Evolutionary conservation across 2,797 vertebrate genomes (phyloP), one percentile per base, ranked within the genome.

Genomic region (Lepilemur ruficaudatus): DNA sequence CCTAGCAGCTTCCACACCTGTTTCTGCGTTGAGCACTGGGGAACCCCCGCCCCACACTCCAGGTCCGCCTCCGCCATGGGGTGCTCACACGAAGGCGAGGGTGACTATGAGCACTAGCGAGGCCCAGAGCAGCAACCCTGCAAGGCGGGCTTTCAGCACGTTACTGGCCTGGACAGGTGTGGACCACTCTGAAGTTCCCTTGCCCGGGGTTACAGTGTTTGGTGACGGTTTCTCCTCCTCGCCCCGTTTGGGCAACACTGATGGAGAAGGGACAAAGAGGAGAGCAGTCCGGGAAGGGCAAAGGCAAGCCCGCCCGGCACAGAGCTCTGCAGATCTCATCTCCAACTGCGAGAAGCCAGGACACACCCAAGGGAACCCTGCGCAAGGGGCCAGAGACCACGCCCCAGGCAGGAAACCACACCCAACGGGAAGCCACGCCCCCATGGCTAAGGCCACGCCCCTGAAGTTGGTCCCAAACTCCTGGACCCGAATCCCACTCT

Each of bases 181-280:
- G 63, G 75, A 1, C 2, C 11, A 9, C 59, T 35, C 70, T 4
- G 46, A 32, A 8, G 4, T 13, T 65, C 6, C 3, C 20, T 55
- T 92, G 17, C 12, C 57, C 22, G 75, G 15, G 10, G 63, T 18
- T 41, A 23, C 2, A 35, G 32, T 3, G 50, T 61, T 14, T 35
- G 85, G 10, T 32, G 61, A 50, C 0, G 72, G 70, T 4, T 52
- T 35, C 63, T 98, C 96, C 50, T 82, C 81, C 23, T 1, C 0
- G 20, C 9, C 1, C 41, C 28, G 96, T 78, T 9, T 5, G 25
- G 97, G 97, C 94, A 97, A 65, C 82, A 98, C 97, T 98, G 95
- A 87, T 4, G 23, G 84, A 69, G 38, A 30, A 84, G 46, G 43
- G 38, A 7, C 18, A 78, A 76, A 57, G 35, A 59, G 57, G 57